Conservation (phyloP, 37 sponge, comb jelly and placozoan genomes). For the Crambe crambe region DNA sequence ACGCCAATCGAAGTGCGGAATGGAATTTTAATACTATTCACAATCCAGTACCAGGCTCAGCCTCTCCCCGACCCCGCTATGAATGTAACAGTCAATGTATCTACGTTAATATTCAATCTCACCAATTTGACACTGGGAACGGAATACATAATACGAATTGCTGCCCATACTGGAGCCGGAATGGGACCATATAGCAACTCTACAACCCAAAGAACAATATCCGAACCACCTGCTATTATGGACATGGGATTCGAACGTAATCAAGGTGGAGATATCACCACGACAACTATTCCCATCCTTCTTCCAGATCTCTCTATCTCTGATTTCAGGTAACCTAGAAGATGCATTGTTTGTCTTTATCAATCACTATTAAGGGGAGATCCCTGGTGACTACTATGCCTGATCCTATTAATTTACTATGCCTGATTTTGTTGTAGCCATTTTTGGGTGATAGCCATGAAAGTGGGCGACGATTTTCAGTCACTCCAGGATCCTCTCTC, state of each 20-base stretch:
- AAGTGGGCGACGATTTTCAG: not conserved
- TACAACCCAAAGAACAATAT: not conserved
- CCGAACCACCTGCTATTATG: not conserved
- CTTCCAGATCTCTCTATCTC: not conserved
- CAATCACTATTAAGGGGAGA: too few relatives aligned
- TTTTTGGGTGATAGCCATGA: conserved; percentile 35
- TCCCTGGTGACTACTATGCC: too few relatives aligned
- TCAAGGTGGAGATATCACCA: not conserved
- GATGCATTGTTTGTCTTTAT: too few relatives aligned
- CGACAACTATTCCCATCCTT: conserved; percentile 13
- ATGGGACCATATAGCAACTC: conserved; percentile 8
- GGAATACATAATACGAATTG: not conserved
- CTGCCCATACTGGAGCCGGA: conserved; percentile 10
- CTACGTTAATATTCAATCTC: not conserved
- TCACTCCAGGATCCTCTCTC: not conserved
- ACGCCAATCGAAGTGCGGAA: not conserved
- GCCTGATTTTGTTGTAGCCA: conserved; percentile 6
- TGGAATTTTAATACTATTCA: conserved; percentile 26
- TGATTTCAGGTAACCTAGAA: not conserved
- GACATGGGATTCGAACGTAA: not conserved
- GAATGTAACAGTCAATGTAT: not conserved
- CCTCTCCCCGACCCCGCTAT: not conserved
- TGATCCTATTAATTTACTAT: not conserved
- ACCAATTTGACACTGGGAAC: not conserved
- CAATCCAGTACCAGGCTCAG: not conserved